Evolutionary conservation across 2,888 invertebrate species (phyloP).

Genomic region (Amiota mariae): DNA sequence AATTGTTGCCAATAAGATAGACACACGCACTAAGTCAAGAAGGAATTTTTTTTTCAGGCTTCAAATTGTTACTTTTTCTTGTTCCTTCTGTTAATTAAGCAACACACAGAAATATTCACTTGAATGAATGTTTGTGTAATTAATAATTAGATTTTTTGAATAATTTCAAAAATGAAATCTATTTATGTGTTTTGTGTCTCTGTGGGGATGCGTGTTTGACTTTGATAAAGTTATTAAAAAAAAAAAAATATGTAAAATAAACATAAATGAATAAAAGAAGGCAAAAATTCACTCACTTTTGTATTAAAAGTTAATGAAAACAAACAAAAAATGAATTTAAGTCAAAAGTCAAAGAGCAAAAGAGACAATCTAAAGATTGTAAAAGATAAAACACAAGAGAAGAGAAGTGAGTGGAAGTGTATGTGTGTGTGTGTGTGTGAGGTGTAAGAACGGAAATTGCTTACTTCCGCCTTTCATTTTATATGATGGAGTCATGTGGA

Average conservation of each 20-base stretch:
- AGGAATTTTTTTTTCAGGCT: slow-evolving; percentile 45
- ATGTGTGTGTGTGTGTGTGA: too few relatives aligned
- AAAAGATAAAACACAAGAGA: not conserved
- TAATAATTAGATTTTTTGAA: slow-evolving; percentile 31
- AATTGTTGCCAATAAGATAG: too few relatives aligned
- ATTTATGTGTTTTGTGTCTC: too few relatives aligned
- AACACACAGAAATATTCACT: slow-evolving; percentile 22
- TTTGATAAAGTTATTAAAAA: not conserved
- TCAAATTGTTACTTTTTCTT: slow-evolving; percentile 47
- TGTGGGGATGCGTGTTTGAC: not conserved
- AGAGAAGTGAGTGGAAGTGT: not conserved
- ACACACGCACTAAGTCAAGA: not conserved
- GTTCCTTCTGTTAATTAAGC: slow-evolving; percentile 54
- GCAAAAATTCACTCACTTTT: not conserved
- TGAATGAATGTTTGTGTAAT: slow-evolving; percentile 54
- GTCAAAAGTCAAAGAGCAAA: not conserved
- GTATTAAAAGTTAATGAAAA: slow-evolving; percentile 23
- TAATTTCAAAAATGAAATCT: not conserved
- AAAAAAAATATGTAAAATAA: not conserved
- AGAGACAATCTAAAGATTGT: not conserved
- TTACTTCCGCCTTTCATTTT: slow-evolving; percentile 12
- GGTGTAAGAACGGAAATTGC: not conserved
- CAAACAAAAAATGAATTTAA: not conserved
- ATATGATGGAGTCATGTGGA: not conserved
- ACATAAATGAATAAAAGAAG: slow-evolving; percentile 7